Evolutionary conservation across 2,797 vertebrate species (phyloP).

Genomic region (Platyrinchus mystaceus): DNA sequence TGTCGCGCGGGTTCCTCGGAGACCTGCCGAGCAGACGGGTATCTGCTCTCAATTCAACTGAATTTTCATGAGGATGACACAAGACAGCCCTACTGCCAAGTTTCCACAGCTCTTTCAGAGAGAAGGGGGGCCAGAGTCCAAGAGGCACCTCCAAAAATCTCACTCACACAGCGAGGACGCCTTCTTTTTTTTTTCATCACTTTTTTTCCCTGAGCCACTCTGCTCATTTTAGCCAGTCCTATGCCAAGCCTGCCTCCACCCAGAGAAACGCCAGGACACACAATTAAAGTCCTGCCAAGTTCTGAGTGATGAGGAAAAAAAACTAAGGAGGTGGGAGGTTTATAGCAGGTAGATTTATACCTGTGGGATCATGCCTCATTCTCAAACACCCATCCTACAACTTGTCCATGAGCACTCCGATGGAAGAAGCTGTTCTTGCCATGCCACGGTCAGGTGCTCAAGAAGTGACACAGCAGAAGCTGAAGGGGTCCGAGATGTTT

Average conservation of each 20-base stretch:
- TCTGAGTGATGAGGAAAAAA: background rate
- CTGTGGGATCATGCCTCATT: background rate
- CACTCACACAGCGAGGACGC: accelerated
- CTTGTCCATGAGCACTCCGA: accelerated
- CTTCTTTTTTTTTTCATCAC: background rate
- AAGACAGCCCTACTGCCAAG: slow-evolving; percentile 19
- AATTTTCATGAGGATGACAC: slow-evolving; percentile 38
- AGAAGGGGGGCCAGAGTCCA: background rate
- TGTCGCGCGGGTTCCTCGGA: accelerated
- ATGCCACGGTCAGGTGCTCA: background rate
- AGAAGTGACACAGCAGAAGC: background rate
- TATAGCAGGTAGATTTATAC: background rate
- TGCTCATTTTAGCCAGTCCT: background rate
- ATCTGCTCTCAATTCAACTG: background rate
- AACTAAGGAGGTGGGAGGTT: background rate
- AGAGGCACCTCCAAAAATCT: slow-evolving; percentile 11
- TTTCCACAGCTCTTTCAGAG: background rate
- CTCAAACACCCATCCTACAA: background rate
- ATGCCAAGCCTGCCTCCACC: background rate
- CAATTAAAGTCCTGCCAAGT: background rate
- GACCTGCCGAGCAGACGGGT: background rate
- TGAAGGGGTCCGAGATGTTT: background rate
- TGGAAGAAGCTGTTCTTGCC: background rate
- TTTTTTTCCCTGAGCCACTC: background rate
- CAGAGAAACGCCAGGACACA: background rate